Base-by-base conservation (phyloP, 2,888 invertebrate species). In the Epinotia nisella region DNA sequence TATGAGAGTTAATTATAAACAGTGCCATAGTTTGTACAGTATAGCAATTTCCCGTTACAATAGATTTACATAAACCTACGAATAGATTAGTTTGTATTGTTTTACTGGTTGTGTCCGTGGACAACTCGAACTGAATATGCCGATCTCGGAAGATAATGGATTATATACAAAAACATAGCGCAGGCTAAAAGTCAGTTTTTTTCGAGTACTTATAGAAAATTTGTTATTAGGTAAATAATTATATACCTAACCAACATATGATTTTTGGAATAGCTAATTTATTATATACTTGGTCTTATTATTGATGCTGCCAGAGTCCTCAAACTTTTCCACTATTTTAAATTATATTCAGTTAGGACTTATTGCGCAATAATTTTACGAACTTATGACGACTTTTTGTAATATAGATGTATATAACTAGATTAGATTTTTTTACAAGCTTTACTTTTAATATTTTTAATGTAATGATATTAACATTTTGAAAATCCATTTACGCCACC, bases 341-440 rank as follows among this genome's bases (percentile, higher is more conserved):
- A 49, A 21, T 29, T 13, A 21, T 21, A 15, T 58, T 67, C 21
- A 24, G 41, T 24, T 70, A 15, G 21, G 13, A 58, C 45, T 58
- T 17, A 17, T 58, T 64, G 45, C 59, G 65, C 65, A 60, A 59
- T 59, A 53, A 51, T 59, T 73, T 73, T 58, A 39, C n/a, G 59
- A 69, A 64, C 58, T 73, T 73, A 69, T 59, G 69, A 71, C 73
- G 75, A 76, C 73, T 72, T 80, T 83, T 78, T 91, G 91, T 91
- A 90, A 87, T 82, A 91, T 91, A 91, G 90, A 90, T 93, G 92
- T 78, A 92, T 90, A 91, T 83, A 81, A 80, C 74, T 87, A 89
- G 85, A 78, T 75, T 89, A 89, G 84, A 81, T 86, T 88, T 88
- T 89, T 90, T 89, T 90, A 89, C 84, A 84, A 85, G 79, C 83